phyloP scores from a whole-genome alignment of 2,797 vertebrate genomes.

The Oreonectes daqikongensis region DNA sequence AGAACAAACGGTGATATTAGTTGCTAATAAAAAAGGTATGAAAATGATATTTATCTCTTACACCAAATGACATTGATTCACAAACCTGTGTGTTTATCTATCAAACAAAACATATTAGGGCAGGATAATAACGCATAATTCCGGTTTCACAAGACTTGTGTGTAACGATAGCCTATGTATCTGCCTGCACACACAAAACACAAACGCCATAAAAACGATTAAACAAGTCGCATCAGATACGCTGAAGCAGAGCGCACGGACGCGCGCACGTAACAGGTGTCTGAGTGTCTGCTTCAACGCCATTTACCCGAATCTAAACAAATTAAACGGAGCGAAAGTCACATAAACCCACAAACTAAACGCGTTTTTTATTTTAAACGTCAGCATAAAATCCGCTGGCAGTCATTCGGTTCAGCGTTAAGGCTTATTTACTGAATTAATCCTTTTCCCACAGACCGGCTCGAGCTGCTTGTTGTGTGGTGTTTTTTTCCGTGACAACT shows the following conservation, averaged over 20 bases:
- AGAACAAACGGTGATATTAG: not conserved
- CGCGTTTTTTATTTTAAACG: not conserved
- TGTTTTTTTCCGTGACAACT: slow-evolving; percentile 25
- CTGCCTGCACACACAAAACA: not conserved
- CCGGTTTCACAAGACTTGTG: not conserved
- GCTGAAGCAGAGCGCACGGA: not conserved
- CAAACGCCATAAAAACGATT: not conserved
- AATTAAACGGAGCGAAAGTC: not conserved
- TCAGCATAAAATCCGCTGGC: not conserved
- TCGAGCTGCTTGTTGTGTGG: slow-evolving; percentile 46
- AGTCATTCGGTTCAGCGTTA: slow-evolving; percentile 26
- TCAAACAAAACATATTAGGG: not conserved
- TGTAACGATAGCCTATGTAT: no score
- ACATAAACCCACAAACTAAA: not conserved
- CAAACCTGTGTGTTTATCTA: not conserved
- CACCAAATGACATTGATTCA: not conserved
- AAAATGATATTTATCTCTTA: no score
- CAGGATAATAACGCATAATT: not conserved
- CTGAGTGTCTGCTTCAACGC: not conserved
- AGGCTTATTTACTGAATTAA: slow-evolving; percentile 63
- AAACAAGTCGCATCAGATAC: not conserved
- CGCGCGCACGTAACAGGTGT: not conserved
- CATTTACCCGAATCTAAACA: not conserved
- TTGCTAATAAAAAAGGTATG: not conserved
- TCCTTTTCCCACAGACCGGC: slow-evolving; percentile 72